These are phyloP conservation scores for Siniperca knerii DNA, from an alignment of 2,113 vertebrate genomes.

Conservation along the genomic window DNA sequence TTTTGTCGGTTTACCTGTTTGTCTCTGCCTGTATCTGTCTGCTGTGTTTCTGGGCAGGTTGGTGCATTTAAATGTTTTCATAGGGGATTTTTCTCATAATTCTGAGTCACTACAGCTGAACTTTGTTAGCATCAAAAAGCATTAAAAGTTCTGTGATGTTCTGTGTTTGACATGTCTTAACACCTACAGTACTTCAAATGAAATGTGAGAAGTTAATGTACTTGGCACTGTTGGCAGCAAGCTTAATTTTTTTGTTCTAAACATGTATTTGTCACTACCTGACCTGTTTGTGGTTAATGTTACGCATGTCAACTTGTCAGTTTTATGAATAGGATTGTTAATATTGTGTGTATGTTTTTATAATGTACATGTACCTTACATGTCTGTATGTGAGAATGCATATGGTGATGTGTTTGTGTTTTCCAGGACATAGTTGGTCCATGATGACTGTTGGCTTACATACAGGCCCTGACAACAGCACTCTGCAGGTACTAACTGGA, in stretches of 20 bases:
- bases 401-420: background rate
- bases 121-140: background rate
- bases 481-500: slow-evolving; percentile 1
- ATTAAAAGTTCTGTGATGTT: background rate
- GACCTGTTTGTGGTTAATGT: slow-evolving; percentile 18
- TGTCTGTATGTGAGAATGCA: background rate
- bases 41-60: background rate
- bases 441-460: slow-evolving; percentile 11
- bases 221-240: background rate
- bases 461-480: slow-evolving; percentile 35
- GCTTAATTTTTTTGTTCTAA: slow-evolving; percentile 3
- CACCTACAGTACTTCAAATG: slow-evolving; percentile 7
- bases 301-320: slow-evolving; percentile 23
- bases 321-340: slow-evolving; percentile 32
- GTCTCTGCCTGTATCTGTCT: background rate
- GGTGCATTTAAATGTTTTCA: background rate
- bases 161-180: slow-evolving; percentile 2
- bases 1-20: slow-evolving; percentile 6
- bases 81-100: background rate
- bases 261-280: slow-evolving; percentile 20
- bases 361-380: background rate
- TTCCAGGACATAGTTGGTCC: slow-evolving; percentile 8
- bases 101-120: slow-evolving; percentile 5
- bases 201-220: slow-evolving; percentile 12
- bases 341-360: slow-evolving; percentile 26